These are phyloP conservation scores for Hydrozoanthus tunicans DNA, from an alignment of 64 coral and sea anemone genomes.

Conservation along the genomic window DNA sequence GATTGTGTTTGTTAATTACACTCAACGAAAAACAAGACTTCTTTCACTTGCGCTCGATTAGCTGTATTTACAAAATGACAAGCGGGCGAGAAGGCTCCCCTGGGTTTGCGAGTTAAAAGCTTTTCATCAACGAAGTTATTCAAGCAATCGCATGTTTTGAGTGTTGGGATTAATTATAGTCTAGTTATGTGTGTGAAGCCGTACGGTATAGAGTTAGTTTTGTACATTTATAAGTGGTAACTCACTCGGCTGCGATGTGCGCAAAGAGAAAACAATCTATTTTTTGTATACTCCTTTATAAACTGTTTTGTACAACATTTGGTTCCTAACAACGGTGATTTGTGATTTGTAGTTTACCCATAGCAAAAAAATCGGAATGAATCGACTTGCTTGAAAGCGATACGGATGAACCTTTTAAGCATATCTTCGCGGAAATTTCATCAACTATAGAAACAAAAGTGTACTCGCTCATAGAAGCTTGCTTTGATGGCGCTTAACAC, in stretches of 20 bases:
- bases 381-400: conserved; percentile 9
- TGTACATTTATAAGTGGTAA: conserved; percentile 58
- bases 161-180: neutral
- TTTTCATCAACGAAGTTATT: conserved; percentile 48
- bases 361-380: neutral
- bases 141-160: conserved; percentile 18
- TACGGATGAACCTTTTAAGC: neutral
- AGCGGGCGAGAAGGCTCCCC: conserved; percentile 35
- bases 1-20: conserved; percentile 60
- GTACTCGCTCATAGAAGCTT: neutral
- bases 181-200: neutral
- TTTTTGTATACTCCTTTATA: conserved; percentile 8
- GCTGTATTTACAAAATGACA: conserved; percentile 50
- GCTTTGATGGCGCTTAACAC: neutral
- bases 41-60: conserved; percentile 48
- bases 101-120: conserved; percentile 52
- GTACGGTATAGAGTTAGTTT: neutral
- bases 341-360: neutral
- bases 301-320: conserved; percentile 1
- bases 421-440: conserved; percentile 7
- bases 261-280: conserved; percentile 30
- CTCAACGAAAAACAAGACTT: conserved; percentile 26
- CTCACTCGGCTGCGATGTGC: conserved; percentile 32
- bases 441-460: neutral
- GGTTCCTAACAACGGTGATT: neutral